A percentile compares a stretch with the other conserved stretches of the same genome.
These are phyloP conservation scores for Morbakka virulenta DNA, from an alignment of 30 jellyfish, hydroid and myxozoan species.

Conservation along the genomic window DNA sequence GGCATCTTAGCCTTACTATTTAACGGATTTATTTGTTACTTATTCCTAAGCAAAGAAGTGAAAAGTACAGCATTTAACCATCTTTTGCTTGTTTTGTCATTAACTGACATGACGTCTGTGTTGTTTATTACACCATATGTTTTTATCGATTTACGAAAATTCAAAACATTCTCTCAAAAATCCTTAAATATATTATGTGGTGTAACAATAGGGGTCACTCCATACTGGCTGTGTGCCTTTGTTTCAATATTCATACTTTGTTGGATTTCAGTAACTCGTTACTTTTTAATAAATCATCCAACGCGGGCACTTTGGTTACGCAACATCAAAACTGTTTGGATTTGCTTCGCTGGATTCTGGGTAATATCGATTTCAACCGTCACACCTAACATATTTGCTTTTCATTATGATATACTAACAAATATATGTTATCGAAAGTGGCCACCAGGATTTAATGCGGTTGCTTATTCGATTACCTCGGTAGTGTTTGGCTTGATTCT, in stretches of 20 bases:
- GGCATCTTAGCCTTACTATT: constrained; percentile 38
- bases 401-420: constrained; percentile 6
- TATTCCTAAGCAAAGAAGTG: constrained; percentile 41
- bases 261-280: constrained; percentile 80
- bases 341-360: constrained; percentile 26
- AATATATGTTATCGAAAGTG: constrained; percentile 54
- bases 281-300: constrained; percentile 84
- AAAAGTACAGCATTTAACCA: constrained; percentile 52
- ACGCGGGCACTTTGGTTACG: constrained; percentile 45
- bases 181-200: constrained; percentile 62
- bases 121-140: constrained; percentile 69
- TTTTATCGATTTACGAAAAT: constrained; percentile 43
- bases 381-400: constrained; percentile 60
- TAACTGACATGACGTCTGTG: constrained; percentile 70
- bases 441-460: constrained; percentile 52
- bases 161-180: constrained; percentile 46
- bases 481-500: constrained; percentile 36
- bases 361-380: too few species aligned
- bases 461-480: constrained; percentile 14
- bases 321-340: constrained; percentile 36
- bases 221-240: constrained; percentile 66
- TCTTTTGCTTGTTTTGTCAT: constrained; percentile 65
- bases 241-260: constrained; percentile 75
- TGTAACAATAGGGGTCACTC: constrained; percentile 71
- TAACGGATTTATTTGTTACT: constrained; percentile 41